A percentile compares a stretch with the other conserved stretches of the same genome.
These are phyloP conservation scores for Oscheius onirici DNA, from an alignment of 2,888 invertebrate species.

Conservation along the genomic window DNA sequence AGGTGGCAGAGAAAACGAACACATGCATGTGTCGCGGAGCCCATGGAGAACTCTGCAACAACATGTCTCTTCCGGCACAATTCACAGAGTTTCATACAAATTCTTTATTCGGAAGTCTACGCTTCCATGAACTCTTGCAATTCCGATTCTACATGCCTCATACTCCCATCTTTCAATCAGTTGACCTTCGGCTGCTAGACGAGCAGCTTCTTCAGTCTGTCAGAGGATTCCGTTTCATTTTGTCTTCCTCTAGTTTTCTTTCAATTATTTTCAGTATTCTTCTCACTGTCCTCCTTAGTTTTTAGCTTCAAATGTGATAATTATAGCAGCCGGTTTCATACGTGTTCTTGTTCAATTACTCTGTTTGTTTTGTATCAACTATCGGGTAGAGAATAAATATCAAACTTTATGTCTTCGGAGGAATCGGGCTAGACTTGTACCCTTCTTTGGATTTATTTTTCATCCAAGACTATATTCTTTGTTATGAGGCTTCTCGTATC, in stretches of 20 bases:
- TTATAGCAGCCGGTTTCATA: neutral
- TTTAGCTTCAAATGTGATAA: neutral
- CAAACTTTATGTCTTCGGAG: too few species aligned
- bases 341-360: neutral
- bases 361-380: too few species aligned
- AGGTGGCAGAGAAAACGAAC: constrained; percentile 29
- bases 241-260: neutral
- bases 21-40: constrained; percentile 26
- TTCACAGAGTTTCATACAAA: constrained; percentile 33
- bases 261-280: neutral
- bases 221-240: neutral
- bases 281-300: neutral
- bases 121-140: constrained; percentile 30
- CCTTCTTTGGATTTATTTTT: too few species aligned
- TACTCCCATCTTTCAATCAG: constrained; percentile 22
- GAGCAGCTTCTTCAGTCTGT: constrained; percentile 25
- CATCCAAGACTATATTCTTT: too few species aligned
- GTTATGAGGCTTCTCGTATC: too few species aligned
- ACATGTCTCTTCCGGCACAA: constrained; percentile 22
- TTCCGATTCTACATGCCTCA: constrained; percentile 30
- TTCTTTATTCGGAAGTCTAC: constrained; percentile 19
- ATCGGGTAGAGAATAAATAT: too few species aligned
- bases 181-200: constrained; percentile 17
- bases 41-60: constrained; percentile 16
- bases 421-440: too few species aligned